These are phyloP conservation scores for Pyrgilauda ruficollis DNA, from an alignment of 2,113 vertebrate species.

Conservation along the genomic window DNA sequence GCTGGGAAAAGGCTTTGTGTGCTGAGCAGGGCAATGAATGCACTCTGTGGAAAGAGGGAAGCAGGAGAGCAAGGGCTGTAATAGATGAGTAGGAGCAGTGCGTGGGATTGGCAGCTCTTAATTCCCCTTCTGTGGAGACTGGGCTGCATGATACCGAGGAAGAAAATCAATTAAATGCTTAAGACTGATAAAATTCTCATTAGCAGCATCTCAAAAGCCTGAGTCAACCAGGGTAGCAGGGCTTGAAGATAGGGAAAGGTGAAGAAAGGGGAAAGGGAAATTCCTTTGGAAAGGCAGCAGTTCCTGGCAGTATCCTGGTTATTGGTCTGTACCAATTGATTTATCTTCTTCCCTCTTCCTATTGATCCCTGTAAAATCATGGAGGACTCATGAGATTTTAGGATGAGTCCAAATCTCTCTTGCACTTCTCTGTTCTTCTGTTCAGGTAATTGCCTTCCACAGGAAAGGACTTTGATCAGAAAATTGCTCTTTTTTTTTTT, in stretches of 20 bases:
- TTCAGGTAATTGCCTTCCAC: background rate
- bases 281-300: background rate
- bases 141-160: background rate
- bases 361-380: background rate
- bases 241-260: background rate
- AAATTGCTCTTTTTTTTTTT: background rate
- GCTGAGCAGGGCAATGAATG: slow-evolving; percentile 5
- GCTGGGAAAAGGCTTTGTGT: background rate
- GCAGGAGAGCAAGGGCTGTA: background rate
- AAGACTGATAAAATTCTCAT: background rate
- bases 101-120: background rate
- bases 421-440: background rate
- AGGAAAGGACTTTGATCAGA: background rate
- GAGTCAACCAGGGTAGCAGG: background rate
- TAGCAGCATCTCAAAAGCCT: background rate
- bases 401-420: background rate
- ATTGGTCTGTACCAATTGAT: background rate
- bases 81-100: background rate
- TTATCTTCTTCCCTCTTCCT: background rate
- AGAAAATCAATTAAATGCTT: slow-evolving; percentile 21
- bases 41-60: background rate
- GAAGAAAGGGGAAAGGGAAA: background rate
- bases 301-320: background rate
- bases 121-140: background rate
- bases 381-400: background rate